Conservation (phyloP, 2,113 vertebrate genomes). For the Rhabdornis inornatus region DNA sequence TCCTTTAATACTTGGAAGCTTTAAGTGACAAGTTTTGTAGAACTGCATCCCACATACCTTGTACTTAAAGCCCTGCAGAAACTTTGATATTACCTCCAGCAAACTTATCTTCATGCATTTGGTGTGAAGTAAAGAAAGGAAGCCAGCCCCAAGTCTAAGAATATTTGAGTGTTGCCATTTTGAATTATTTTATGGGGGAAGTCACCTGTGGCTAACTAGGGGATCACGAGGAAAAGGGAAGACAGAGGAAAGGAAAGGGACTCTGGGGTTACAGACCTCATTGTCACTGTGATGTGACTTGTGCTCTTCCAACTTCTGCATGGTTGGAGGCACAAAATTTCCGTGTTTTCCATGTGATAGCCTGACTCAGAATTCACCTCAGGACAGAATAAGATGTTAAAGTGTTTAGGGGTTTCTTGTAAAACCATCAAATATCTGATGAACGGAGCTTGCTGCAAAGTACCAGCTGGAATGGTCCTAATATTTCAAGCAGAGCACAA, state of each 20-base stretch:
- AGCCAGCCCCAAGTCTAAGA: neutral
- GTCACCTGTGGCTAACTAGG: neutral
- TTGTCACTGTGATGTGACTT: too few relatives aligned
- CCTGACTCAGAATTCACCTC: neutral
- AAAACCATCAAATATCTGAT: neutral
- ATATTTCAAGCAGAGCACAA: neutral
- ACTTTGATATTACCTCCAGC: neutral
- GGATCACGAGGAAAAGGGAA: neutral
- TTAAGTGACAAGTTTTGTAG: fast-evolving
- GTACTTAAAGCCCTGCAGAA: neutral
- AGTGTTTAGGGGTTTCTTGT: neutral
- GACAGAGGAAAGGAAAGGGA: neutral
- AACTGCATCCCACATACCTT: neutral
- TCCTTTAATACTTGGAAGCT: neutral
- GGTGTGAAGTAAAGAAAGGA: neutral
- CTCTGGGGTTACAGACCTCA: neutral
- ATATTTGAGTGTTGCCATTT: neutral
- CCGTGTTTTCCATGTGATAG: neutral
- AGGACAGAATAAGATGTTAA: neutral
- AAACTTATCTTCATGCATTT: neutral
- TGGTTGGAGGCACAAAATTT: fast-evolving
- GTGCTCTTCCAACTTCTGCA: neutral
- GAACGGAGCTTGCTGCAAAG: neutral
- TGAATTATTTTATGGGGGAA: neutral
- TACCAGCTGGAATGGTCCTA: neutral